Evolutionary conservation across 1,140 invertebrate genomes (phyloP).

Genomic region (Cotesia chilonis): DNA sequence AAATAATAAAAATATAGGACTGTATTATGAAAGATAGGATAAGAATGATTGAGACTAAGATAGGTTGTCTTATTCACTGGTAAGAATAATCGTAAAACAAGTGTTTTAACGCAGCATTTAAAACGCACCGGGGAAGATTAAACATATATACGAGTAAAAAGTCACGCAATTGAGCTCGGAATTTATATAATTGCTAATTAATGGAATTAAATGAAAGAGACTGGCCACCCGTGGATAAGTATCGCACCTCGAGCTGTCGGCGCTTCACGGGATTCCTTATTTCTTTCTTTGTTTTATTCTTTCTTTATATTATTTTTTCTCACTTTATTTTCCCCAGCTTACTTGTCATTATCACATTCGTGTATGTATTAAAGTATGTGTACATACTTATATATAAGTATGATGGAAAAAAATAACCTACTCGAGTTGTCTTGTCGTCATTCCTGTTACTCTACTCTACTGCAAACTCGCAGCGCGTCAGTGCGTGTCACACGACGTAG

Average conservation of each 20-base stretch:
- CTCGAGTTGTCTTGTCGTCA: background rate
- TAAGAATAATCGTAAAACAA: conserved; percentile 10
- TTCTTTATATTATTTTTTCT: background rate
- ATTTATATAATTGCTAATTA: conserved; percentile 30
- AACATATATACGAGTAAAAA: conserved; percentile 24
- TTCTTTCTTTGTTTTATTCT: background rate
- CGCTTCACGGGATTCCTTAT: conserved; percentile 15
- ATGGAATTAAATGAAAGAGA: conserved; percentile 23
- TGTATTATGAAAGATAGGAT: background rate
- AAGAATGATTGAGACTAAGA: background rate
- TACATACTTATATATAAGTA: no score
- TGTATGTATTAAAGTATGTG: no score
- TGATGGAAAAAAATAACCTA: background rate
- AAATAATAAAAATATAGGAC: background rate
- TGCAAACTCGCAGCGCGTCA: background rate
- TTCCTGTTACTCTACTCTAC: conserved; percentile 8
- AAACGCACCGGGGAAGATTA: conserved; percentile 13
- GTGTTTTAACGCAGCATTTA: conserved; percentile 24
- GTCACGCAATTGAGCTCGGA: conserved; percentile 29
- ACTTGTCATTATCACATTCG: no score
- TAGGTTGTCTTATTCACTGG: background rate
- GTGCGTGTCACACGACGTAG: conserved; percentile 2
- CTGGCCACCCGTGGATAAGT: conserved; percentile 33
- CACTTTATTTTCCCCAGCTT: background rate
- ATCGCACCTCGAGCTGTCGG: conserved; percentile 31